Percentiles rank a stretch among this genome's conserved stretches.
These are phyloP conservation scores for Steinernema carpocapsae DNA, from an alignment of 2,888 invertebrate genomes.

Conservation along the genomic window DNA sequence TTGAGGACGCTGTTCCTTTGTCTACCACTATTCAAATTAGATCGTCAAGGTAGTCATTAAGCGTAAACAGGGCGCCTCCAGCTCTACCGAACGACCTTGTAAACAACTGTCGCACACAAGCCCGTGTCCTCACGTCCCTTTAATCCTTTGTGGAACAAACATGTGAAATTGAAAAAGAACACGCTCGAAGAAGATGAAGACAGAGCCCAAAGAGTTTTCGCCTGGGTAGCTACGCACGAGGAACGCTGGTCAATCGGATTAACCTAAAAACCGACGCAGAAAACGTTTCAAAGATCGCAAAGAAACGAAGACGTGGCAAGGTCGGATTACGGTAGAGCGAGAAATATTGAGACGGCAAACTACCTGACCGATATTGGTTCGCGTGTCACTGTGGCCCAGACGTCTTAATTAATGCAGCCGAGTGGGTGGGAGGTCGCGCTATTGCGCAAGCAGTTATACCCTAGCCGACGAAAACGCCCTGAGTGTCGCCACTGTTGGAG, in stretches of 20 bases:
- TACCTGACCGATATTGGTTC: slow-evolving; percentile 14
- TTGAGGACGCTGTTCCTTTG: slow-evolving; percentile 14
- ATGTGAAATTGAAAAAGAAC: background rate
- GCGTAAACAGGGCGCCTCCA: background rate
- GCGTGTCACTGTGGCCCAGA: background rate
- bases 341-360: background rate
- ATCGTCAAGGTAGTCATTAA: slow-evolving; percentile 27
- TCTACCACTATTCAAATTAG: slow-evolving; percentile 27
- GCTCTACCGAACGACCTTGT: slow-evolving; percentile 20
- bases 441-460: slow-evolving; percentile 17
- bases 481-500: background rate
- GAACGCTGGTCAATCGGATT: too few relatives aligned
- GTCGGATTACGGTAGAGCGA: slow-evolving; percentile 15
- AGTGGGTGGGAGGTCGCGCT: slow-evolving; percentile 27
- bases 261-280: too few relatives aligned
- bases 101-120: slow-evolving; percentile 20
- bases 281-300: background rate
- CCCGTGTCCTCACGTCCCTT: background rate
- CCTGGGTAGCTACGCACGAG: too few relatives aligned
- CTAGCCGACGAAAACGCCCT: background rate
- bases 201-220: background rate
- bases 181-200: background rate
- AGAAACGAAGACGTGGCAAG: background rate
- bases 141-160: background rate
- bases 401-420: slow-evolving; percentile 28